phyloP scores from a whole-genome alignment of 92 coral and sea anemone species.

The Heliopora coerulea region DNA sequence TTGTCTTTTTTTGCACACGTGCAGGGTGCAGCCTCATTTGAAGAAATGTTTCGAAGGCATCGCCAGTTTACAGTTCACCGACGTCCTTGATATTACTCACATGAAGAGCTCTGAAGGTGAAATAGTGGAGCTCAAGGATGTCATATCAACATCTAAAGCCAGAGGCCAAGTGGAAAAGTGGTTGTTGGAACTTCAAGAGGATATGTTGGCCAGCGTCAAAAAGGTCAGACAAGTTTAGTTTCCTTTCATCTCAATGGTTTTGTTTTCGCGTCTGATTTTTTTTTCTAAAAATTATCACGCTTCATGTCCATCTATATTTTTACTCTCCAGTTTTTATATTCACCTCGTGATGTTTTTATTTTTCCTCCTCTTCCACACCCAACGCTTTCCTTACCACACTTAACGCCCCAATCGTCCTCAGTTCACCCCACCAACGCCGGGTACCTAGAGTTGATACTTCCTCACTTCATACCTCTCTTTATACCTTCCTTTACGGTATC shows the following conservation, averaged over 20 bases:
- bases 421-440: too few relatives aligned
- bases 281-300: too few relatives aligned
- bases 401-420: too few relatives aligned
- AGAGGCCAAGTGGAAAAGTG: conserved; percentile 99
- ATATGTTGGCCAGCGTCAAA: conserved; percentile 93
- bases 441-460: too few relatives aligned
- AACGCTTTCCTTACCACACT: too few relatives aligned
- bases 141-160: conserved; percentile 88
- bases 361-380: too few relatives aligned
- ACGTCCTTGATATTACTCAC: conserved; percentile 83
- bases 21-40: conserved; percentile 94
- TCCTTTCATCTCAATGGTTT: background rate
- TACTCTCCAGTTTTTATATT: too few relatives aligned
- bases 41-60: conserved; percentile 98
- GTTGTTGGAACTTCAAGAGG: conserved; percentile 90
- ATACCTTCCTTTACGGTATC: too few relatives aligned
- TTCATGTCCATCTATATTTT: too few relatives aligned
- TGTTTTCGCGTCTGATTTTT: too few relatives aligned
- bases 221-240: conserved; percentile 53
- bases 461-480: too few relatives aligned
- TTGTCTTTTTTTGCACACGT: background rate
- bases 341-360: too few relatives aligned
- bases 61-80: conserved; percentile 88
- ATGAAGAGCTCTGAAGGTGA: conserved; percentile 98
- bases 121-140: conserved; percentile 77